phyloP scores from a whole-genome alignment of 1,140 invertebrate species.

The Drosophila oshimai region DNA sequence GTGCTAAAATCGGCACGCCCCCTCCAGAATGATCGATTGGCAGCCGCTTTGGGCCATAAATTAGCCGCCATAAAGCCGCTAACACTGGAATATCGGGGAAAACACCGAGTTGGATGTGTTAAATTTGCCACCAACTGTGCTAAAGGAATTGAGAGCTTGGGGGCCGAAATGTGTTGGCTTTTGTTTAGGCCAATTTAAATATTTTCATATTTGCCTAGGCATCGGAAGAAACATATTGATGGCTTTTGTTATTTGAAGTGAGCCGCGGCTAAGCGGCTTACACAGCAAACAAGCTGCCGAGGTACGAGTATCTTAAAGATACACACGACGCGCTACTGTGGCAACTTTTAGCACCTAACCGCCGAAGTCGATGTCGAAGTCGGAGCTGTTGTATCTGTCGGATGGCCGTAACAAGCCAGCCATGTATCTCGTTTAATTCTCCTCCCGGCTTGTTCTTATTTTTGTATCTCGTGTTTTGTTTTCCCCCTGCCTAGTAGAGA shows the following conservation, averaged over 20 bases:
- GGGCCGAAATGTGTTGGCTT: constrained; percentile 20
- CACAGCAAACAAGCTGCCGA: constrained; percentile 41
- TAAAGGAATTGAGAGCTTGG: constrained; percentile 66
- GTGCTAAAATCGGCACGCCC: constrained; percentile 48
- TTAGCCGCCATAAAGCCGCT: constrained; percentile 4
- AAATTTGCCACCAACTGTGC: constrained; percentile 74
- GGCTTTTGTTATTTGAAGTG: constrained; percentile 54
- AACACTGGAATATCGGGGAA: not conserved
- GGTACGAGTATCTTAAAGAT: constrained; percentile 61
- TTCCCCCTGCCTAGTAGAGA: constrained; percentile 23
- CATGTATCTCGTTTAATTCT: constrained; percentile 47
- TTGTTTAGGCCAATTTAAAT: constrained; percentile 55
- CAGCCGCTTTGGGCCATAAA: constrained; percentile 36
- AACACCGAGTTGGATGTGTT: constrained; percentile 36
- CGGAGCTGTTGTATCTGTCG: constrained; percentile 31
- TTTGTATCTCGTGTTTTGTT: constrained; percentile 26
- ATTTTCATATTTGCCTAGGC: constrained; percentile 66
- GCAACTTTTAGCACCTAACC: constrained; percentile 70
- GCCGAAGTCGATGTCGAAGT: too few species aligned
- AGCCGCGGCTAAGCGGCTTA: constrained; percentile 53
- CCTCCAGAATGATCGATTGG: constrained; percentile 54
- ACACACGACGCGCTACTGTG: constrained; percentile 59
- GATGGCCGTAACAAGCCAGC: constrained; percentile 58
- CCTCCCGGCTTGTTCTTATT: constrained; percentile 11
- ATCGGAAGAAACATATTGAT: constrained; percentile 38